phyloP scores from a whole-genome alignment of 2,888 invertebrate species.

The Nephrotoma guestfalica region DNA sequence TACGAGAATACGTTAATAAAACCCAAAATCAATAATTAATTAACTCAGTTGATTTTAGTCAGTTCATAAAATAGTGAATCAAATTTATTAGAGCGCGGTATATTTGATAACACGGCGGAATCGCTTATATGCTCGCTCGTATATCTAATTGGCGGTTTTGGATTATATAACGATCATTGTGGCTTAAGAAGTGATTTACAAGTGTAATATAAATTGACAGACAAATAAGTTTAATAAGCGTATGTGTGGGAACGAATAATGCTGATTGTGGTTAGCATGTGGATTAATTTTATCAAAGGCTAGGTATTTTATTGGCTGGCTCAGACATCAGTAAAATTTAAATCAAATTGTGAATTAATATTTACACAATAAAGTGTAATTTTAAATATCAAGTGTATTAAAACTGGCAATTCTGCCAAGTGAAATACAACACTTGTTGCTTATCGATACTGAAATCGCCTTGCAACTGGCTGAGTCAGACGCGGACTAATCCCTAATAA shows the following conservation, averaged over 20 bases:
- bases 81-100: not conserved
- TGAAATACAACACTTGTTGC: too few species aligned
- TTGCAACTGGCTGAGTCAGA: too few species aligned
- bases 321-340: too few species aligned
- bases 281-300: not conserved
- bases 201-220: not conserved
- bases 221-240: not conserved
- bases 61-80: not conserved
- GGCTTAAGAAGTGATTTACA: not conserved
- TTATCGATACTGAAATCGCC: too few species aligned
- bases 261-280: not conserved
- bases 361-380: too few species aligned
- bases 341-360: too few species aligned
- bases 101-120: not conserved
- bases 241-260: not conserved
- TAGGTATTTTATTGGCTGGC: too few species aligned
- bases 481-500: too few species aligned
- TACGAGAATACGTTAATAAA: not conserved
- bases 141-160: not conserved
- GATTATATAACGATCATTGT: not conserved
- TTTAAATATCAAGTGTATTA: too few species aligned
- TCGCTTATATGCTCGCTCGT: not conserved
- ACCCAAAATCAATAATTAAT: not conserved
- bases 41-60: not conserved
- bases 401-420: too few species aligned